A percentile compares a stretch with the other conserved stretches of the same genome.
phyloP scores from a whole-genome alignment of 2,113 vertebrate genomes.

The Ursus arctos region DNA sequence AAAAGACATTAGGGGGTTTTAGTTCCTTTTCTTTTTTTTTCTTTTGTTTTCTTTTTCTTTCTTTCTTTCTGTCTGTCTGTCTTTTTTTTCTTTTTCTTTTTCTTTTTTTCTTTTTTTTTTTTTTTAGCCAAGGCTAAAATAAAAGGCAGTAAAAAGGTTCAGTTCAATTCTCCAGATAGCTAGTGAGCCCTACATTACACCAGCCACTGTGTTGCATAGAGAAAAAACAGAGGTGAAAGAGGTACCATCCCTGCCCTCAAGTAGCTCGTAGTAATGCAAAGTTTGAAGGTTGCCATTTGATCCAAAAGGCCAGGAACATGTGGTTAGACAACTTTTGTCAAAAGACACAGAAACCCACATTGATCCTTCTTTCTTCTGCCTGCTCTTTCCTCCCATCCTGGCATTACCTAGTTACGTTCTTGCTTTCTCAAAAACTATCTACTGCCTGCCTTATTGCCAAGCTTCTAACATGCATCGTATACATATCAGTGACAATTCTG shows the following conservation, averaged over 20 bases:
- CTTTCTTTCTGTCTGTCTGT: no score
- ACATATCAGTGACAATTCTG: not conserved
- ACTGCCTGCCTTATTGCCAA: not conserved
- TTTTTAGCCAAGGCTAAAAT: not conserved
- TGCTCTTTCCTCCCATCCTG: not conserved
- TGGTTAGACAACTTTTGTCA: not conserved
- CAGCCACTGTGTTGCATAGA: not conserved
- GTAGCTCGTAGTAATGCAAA: not conserved
- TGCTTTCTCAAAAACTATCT: not conserved
- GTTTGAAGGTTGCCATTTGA: not conserved
- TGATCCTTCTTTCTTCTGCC: not conserved
- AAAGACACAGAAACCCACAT: not conserved
- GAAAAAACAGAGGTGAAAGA: not conserved
- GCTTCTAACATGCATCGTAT: not conserved
- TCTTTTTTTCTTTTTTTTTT: not conserved
- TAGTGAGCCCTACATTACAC: not conserved
- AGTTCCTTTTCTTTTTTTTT: not conserved
- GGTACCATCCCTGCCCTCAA: not conserved
- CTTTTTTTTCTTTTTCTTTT: no score
- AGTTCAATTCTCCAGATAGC: not conserved
- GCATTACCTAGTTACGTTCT: not conserved
- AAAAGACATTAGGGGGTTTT: not conserved
- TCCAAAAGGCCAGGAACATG: not conserved
- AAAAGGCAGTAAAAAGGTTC: slow-evolving; percentile 10
- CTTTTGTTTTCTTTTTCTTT: no score